Base-by-base conservation (phyloP, 2,113 vertebrate genomes). In the Eidolon helvum region DNA sequence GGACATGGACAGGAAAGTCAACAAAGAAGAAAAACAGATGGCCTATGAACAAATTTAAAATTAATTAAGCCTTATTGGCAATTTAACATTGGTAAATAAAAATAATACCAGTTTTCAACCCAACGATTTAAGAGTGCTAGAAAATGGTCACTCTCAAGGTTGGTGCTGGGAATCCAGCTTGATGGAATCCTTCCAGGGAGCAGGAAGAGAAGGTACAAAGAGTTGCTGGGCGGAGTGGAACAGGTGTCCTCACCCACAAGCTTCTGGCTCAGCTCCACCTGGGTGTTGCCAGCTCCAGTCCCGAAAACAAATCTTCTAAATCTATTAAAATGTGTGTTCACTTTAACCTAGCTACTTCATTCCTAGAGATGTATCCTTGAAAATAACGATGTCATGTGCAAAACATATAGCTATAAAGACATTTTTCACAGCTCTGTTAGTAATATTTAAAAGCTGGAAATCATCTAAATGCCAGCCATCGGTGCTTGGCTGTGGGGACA, bases 291-390 rank as follows among this genome's bases (percentile, higher is more conserved):
- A 63, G 38, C 38, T 24, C 24, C 35, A 35, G 48, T 26, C 40
- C 55, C 45, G 48, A 61, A 61, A 61, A 48, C 55, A 72, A n/a
- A 30, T 26, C 55, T 38, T 78, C 55, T 12, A 26, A 86, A 30
- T 61, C 43, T 35, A 72, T 16, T 21, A 61, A 79, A 69, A 40
- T 16, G 50, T 87, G 71, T 15, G 40, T 48, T 53, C 9, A 11
- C 84, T 88, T 86, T 83, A 57, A 90, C 74, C 28, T 87, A 19
- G 1, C 38, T 43, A 48, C 69, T 71, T 91, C n/a, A 5, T 80
- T 89, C 84, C 91, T 94, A 92, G 74, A 85, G 84, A 87, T 57
- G 45, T 63, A 82, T 45, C 35, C 90, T 91, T 82, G 94, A 92
- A 96, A 89, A 78, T 68, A 91, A 87, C 86, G 85, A 89, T 15